Evolutionary conservation across 2,113 vertebrate species (phyloP).

Genomic region (Podarcis raffonei): DNA sequence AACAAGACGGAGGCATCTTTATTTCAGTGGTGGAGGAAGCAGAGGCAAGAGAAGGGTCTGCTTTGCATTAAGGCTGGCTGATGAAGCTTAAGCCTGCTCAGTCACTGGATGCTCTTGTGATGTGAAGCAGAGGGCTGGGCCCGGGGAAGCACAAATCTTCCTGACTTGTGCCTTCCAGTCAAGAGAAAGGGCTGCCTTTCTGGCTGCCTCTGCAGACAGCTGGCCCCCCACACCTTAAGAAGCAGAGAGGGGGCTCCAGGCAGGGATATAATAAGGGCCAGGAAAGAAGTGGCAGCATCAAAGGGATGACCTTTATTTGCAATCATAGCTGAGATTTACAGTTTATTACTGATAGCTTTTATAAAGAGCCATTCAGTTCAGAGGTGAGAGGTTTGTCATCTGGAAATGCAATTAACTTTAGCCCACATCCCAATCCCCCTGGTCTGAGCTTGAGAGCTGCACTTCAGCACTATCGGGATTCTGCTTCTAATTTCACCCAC

Average conservation of each 20-base stretch:
- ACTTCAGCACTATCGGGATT: conserved; percentile 76
- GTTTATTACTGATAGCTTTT: conserved; percentile 92
- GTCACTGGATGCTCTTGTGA: conserved; percentile 32
- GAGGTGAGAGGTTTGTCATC: conserved; percentile 91
- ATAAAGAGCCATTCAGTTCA: conserved; percentile 91
- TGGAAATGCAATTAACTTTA: conserved; percentile 91
- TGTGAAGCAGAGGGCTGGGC: conserved; percentile 55
- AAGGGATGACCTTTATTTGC: conserved; percentile 90
- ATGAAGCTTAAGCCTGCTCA: conserved; percentile 57
- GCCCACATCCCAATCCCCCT: conserved; percentile 85
- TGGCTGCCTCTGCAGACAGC: conserved; percentile 73
- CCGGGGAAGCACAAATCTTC: not conserved
- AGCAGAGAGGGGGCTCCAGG: conserved; percentile 71
- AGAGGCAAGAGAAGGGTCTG: conserved; percentile 41
- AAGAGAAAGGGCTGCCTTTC: conserved; percentile 55
- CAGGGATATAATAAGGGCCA: conserved; percentile 79
- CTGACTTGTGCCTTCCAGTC: conserved; percentile 64
- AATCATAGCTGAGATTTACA: conserved; percentile 91
- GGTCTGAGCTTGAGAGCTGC: conserved; percentile 80
- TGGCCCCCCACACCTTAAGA: conserved; percentile 75
- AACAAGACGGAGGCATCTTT: fast-evolving
- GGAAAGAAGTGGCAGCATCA: conserved; percentile 83
- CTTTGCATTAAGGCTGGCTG: conserved; percentile 50
- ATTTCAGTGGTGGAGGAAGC: conserved; percentile 26
- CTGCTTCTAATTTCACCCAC: conserved; percentile 74